A percentile compares a stretch with the other conserved stretches of the same genome.
These are phyloP conservation scores for Agrotis clavis DNA, from an alignment of 2,888 invertebrate genomes.

Conservation along the genomic window DNA sequence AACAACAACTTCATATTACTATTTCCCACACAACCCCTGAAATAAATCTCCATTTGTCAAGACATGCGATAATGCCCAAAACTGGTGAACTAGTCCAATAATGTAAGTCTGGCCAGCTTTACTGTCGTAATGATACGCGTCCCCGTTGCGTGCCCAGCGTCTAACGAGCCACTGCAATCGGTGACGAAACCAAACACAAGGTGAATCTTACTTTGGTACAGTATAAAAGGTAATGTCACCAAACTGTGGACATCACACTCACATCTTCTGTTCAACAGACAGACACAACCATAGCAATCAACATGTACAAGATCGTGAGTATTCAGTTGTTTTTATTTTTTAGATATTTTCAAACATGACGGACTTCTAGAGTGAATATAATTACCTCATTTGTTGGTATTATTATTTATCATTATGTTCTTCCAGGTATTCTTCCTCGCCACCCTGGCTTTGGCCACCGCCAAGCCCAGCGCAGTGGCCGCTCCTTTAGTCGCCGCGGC, in stretches of 20 bases:
- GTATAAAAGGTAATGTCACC: slow-evolving; percentile 88
- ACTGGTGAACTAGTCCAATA: slow-evolving; percentile 69
- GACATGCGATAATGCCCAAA: slow-evolving; percentile 67
- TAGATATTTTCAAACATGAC: neutral
- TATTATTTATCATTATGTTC: neutral
- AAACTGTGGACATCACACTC: slow-evolving; percentile 80
- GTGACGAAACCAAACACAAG: slow-evolving; percentile 87
- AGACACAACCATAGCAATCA: slow-evolving; percentile 73
- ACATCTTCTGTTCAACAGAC: slow-evolving; percentile 80
- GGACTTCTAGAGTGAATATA: too few relatives aligned
- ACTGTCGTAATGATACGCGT: slow-evolving; percentile 81
- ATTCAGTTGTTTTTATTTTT: slow-evolving; percentile 7
- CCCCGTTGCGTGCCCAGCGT: slow-evolving; percentile 86
- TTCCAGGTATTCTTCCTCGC: slow-evolving; percentile 83
- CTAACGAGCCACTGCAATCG: slow-evolving; percentile 80
- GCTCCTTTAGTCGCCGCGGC: slow-evolving; percentile 85
- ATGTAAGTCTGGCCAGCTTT: slow-evolving; percentile 73
- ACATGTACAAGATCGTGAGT: slow-evolving; percentile 87
- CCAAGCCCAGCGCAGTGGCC: slow-evolving; percentile 68
- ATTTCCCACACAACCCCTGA: neutral
- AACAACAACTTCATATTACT: neutral
- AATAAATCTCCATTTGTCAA: slow-evolving; percentile 32
- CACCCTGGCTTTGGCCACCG: slow-evolving; percentile 84
- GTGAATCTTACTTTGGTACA: slow-evolving; percentile 84
- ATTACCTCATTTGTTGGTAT: neutral